A percentile compares a stretch with the other conserved stretches of the same genome.
phyloP scores from a whole-genome alignment of 1,140 invertebrate species.

The Oreohelix idahoensis region DNA sequence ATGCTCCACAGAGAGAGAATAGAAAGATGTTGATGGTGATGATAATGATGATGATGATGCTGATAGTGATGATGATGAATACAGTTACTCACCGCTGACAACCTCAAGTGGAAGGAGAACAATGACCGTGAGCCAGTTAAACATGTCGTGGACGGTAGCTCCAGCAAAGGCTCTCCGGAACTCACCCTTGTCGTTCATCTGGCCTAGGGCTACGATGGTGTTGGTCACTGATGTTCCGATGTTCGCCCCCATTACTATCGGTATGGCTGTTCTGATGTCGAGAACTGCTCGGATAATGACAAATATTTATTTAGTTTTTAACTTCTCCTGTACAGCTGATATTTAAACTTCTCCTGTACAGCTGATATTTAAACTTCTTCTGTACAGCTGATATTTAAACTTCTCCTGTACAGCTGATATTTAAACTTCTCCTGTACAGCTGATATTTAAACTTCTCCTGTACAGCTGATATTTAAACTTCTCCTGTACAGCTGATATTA shows the following conservation, averaged over 20 bases:
- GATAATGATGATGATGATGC: no score
- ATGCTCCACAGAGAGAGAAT: no score
- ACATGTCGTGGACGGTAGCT: constrained; percentile 79
- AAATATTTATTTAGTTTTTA: no score
- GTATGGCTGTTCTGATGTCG: constrained; percentile 74
- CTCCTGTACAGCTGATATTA: no score
- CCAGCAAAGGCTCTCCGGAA: constrained; percentile 77
- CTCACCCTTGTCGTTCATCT: constrained; percentile 71
- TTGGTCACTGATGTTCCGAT: constrained; percentile 79
- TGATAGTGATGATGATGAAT: not conserved
- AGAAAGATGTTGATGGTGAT: not conserved
- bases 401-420: no score
- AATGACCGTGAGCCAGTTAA: constrained; percentile 76
- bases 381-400: no score
- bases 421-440: no score
- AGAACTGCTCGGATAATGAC: constrained; percentile 61
- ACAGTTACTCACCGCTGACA: constrained; percentile 55
- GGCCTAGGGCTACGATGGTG: constrained; percentile 76
- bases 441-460: no score
- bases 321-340: no score
- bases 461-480: no score
- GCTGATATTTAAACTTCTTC: no score
- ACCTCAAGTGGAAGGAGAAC: constrained; percentile 75
- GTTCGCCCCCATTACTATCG: constrained; percentile 79
- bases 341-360: no score